Evolutionary conservation across 1,140 invertebrate species (phyloP), one percentile per base, ranked within the genome.

Genomic region (Bombus waltoni): DNA sequence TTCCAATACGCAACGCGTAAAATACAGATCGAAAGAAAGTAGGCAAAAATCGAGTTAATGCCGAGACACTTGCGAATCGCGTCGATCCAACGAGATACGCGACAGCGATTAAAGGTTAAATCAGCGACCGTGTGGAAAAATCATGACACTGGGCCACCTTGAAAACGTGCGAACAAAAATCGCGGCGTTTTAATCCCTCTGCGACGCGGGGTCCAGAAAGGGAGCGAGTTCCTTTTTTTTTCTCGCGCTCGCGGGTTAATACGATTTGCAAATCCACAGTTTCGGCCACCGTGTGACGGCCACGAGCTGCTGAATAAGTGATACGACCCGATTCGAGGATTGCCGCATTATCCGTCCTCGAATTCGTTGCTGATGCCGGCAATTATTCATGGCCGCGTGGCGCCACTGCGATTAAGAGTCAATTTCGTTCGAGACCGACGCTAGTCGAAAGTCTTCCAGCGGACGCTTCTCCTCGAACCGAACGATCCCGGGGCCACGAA

Each of bases 371-470:
- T 92, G 91, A 92, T 91, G 91, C 88, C 89, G 83, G 90, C 92
- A 94, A 94, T 94, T 94, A 94, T 94, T 94, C 92, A 94, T 93
- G 90, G 82, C 86, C 87, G 89, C 91, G 91, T 93, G 92, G 91
- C 91, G 93, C 92, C 92, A 90, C 79, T 72, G 79, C 86, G 87
- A 91, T 91, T 91, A 91, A 88, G 85, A 85, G 88, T 83, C 85
- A 90, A 90, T 90, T 90, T 90, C 85, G 68, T 83, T 81, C 82
- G 76, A 83, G 88, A 71, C 87, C 75, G 42, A 32, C 71, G n/a
- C 53, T 59, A 5, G 53, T 78, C 73, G 73, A 74, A 84, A 83
- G 81, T 77, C 47, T 73, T 71, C 28, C 74, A 40, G 11, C 57
- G 47, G 77, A 80, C 88, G 72, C 75, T 28, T 28, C 57, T 81